Evolutionary conservation across 2,113 vertebrate genomes (phyloP).

Genomic region (Apaloderma vittatum): DNA sequence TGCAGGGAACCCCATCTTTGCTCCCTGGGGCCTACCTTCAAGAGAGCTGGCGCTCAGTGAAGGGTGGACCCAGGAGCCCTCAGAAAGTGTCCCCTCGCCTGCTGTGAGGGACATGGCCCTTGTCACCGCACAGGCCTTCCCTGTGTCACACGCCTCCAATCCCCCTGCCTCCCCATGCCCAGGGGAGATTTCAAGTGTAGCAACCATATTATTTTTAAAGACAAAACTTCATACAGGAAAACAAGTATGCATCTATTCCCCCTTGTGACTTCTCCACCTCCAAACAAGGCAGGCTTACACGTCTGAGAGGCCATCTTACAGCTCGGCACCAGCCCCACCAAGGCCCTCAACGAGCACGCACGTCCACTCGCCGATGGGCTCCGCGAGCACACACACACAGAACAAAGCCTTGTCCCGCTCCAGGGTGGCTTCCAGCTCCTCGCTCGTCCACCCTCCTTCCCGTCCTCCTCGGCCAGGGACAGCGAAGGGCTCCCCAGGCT

Average conservation of each 20-base stretch:
- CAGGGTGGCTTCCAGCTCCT: background rate
- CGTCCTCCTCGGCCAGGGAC: background rate
- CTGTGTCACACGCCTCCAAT: background rate
- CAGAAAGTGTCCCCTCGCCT: background rate
- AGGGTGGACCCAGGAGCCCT: background rate
- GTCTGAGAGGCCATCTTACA: conserved; percentile 56
- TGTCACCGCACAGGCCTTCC: background rate
- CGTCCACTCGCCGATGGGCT: background rate
- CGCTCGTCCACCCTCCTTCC: background rate
- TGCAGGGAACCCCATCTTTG: background rate
- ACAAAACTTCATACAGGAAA: background rate
- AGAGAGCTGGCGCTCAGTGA: background rate
- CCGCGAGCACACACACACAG: rapidly evolving
- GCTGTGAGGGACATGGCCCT: background rate
- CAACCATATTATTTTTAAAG: background rate
- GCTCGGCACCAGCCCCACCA: background rate
- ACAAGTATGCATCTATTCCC: background rate
- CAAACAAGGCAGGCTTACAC: conserved; percentile 18
- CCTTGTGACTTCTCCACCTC: background rate
- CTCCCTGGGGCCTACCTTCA: background rate
- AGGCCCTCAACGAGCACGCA: background rate
- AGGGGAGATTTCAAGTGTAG: background rate
- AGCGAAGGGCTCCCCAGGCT: rapidly evolving
- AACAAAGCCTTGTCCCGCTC: background rate
- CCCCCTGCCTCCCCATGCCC: background rate